Evolutionary conservation across 2,888 invertebrate species (phyloP).

Genomic region (Isoperla grammatica): DNA sequence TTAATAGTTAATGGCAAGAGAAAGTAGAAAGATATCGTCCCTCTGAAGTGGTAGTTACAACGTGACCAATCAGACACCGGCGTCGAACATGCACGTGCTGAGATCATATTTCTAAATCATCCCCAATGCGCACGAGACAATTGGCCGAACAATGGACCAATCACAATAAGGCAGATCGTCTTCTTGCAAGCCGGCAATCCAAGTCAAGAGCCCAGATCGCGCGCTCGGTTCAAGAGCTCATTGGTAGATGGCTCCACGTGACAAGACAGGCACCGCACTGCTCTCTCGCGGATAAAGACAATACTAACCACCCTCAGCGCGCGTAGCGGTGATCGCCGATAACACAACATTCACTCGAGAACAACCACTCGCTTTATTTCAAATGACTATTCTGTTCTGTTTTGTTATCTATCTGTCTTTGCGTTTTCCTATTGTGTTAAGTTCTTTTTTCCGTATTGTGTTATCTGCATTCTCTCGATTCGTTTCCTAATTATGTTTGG

Average conservation of each 20-base stretch:
- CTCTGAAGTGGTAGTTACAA: too few species aligned
- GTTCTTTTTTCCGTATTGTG: constrained; percentile 1
- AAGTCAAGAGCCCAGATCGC: too few species aligned
- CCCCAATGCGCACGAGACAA: too few species aligned
- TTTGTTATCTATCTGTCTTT: constrained; percentile 6
- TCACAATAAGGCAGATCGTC: too few species aligned
- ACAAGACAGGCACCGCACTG: constrained; percentile 4
- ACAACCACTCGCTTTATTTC: constrained; percentile 10
- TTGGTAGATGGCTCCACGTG: constrained; percentile 12
- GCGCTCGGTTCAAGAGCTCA: constrained; percentile 2
- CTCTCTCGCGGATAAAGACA: constrained; percentile 1
- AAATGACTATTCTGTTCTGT: neutral
- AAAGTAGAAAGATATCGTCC: too few species aligned
- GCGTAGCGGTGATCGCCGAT: too few species aligned
- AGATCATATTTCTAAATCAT: too few species aligned
- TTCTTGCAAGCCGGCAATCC: too few species aligned
- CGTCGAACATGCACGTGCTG: too few species aligned
- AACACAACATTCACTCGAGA: constrained; percentile 1
- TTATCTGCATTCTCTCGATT: constrained; percentile 16
- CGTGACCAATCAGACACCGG: too few species aligned
- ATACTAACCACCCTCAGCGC: neutral
- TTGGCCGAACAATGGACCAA: too few species aligned
- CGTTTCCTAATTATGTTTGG: constrained; percentile 1
- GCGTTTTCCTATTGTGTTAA: constrained; percentile 11
- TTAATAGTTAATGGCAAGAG: too few species aligned